phyloP scores from a whole-genome alignment of 2,113 vertebrate genomes.

The Acrocephalus kingi region DNA sequence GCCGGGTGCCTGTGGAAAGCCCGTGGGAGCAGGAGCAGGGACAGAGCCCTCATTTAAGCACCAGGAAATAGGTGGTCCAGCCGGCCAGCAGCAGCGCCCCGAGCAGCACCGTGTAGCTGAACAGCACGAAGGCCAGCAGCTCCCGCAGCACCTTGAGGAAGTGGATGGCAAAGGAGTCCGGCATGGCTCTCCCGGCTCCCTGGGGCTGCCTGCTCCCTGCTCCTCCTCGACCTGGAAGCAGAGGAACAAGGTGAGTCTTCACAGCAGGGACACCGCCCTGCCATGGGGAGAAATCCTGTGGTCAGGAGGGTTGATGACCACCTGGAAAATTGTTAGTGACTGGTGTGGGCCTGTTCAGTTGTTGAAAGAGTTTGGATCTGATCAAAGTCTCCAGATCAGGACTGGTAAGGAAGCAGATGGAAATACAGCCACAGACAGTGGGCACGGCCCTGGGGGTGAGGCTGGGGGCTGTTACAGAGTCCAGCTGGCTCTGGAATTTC shows the following conservation, averaged over 20 bases:
- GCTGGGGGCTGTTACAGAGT: not conserved
- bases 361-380: not conserved
- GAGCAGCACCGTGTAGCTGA: slow-evolving; percentile 93
- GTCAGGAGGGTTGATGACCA: not conserved
- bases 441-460: accelerated
- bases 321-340: not conserved
- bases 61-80: slow-evolving; percentile 94
- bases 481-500: not conserved
- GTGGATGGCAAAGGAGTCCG: slow-evolving; percentile 83
- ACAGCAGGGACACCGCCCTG: not conserved
- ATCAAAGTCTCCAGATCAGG: not conserved
- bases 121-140: slow-evolving; percentile 91
- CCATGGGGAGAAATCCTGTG: not conserved
- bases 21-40: not conserved
- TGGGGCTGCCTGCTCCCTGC: not conserved
- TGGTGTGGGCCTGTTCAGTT: not conserved
- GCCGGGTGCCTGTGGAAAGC: not conserved
- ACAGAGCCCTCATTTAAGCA: slow-evolving; percentile 80
- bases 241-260: not conserved
- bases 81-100: slow-evolving; percentile 90
- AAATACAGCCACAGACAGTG: not conserved
- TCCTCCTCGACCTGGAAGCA: not conserved
- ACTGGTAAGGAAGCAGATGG: not conserved
- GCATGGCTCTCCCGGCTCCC: slow-evolving; percentile 20
- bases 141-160: slow-evolving; percentile 90